Evolutionary conservation across 2,888 invertebrate species (phyloP).

Genomic region (Sclerodermus sp.): DNA sequence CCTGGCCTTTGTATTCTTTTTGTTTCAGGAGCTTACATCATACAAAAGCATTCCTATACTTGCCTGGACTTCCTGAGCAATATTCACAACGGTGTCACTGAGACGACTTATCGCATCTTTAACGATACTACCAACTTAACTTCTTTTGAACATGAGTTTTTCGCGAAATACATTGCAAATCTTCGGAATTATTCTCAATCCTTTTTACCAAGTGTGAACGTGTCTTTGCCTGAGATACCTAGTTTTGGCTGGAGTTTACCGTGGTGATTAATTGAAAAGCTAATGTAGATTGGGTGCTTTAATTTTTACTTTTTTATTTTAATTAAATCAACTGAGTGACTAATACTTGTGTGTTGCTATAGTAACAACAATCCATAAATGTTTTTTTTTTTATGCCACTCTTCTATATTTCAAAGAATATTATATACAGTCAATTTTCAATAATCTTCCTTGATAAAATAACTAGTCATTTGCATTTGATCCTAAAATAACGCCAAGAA

Average conservation of each 20-base stretch:
- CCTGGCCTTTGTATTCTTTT: conserved; percentile 47
- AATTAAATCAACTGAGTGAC: too few species aligned
- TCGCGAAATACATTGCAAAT: conserved; percentile 42
- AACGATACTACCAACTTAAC: conserved; percentile 39
- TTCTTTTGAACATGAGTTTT: conserved; percentile 38
- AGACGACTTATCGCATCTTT: conserved; percentile 46
- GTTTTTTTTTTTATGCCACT: background rate
- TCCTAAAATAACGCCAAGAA: too few species aligned
- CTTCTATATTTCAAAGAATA: too few species aligned
- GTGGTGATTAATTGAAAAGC: conserved; percentile 27
- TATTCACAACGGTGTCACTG: conserved; percentile 44
- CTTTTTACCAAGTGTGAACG: conserved; percentile 40
- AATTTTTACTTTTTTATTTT: too few species aligned
- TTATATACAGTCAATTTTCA: too few species aligned
- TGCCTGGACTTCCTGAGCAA: conserved; percentile 50
- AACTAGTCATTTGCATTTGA: too few species aligned
- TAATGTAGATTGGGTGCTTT: background rate
- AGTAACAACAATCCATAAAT: too few species aligned
- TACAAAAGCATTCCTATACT: conserved; percentile 50
- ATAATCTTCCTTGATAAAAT: too few species aligned
- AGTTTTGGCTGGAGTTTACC: conserved; percentile 43
- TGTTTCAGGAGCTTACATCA: conserved; percentile 56
- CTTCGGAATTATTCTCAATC: conserved; percentile 40
- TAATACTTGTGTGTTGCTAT: background rate
- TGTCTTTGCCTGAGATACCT: conserved; percentile 42